A percentile compares a stretch with the other conserved stretches of the same genome.
Evolutionary conservation across 2,113 vertebrate genomes (phyloP).

Genomic region (Trichechus manatus): DNA sequence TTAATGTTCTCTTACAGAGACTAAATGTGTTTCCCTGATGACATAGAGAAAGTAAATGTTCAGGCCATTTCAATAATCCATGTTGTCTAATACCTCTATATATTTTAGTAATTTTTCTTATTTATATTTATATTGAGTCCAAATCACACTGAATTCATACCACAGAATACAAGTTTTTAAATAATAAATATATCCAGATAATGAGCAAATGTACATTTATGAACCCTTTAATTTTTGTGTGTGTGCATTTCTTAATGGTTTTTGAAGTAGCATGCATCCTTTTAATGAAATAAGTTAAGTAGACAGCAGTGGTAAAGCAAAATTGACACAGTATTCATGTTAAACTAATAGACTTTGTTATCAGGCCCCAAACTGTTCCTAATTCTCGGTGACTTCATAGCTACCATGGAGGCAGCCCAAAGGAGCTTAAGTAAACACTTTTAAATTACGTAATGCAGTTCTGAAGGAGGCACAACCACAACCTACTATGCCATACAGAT

Average conservation of each 20-base stretch:
- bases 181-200: constrained; percentile 12
- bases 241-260: constrained; percentile 10
- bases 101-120: constrained; percentile 49
- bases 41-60: constrained; percentile 46
- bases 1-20: constrained; percentile 53
- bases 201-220: constrained; percentile 44
- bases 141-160: constrained; percentile 53
- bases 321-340: constrained; percentile 13
- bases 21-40: constrained; percentile 54
- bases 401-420: constrained; percentile 80
- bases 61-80: constrained; percentile 64
- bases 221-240: background rate
- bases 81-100: background rate
- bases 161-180: constrained; percentile 15
- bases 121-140: constrained; percentile 54
- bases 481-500: constrained; percentile 41
- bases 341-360: constrained; percentile 65
- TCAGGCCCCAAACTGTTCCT: constrained; percentile 54
- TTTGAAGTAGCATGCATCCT: constrained; percentile 52
- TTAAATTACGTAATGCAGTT: constrained; percentile 67
- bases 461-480: constrained; percentile 51
- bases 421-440: constrained; percentile 79
- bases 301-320: background rate
- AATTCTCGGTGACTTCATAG: constrained; percentile 73
- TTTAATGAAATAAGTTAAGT: constrained; percentile 38